phyloP scores from a whole-genome alignment of 1,140 invertebrate species.

The Lysiphlebus fabarum region DNA sequence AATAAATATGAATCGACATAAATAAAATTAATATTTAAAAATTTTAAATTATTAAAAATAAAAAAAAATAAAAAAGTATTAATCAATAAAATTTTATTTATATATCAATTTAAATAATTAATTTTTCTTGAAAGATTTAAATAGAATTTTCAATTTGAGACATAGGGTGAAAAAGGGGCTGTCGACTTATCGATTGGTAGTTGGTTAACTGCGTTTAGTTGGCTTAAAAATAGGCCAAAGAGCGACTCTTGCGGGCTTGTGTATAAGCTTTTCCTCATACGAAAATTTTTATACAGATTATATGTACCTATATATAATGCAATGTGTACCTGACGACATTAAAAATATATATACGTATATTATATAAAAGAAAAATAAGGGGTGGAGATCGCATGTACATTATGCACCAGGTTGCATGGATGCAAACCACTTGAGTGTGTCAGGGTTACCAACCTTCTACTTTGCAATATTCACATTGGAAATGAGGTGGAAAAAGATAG shows the following conservation, averaged over 20 bases:
- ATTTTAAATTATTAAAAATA: background rate
- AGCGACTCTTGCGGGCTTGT: slow-evolving; percentile 25
- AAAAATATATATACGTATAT: no score
- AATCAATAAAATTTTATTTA: no score
- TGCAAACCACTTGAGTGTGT: slow-evolving; percentile 44
- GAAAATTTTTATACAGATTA: slow-evolving; percentile 11
- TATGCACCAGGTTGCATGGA: slow-evolving; percentile 36
- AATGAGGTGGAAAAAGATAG: background rate
- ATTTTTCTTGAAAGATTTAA: no score
- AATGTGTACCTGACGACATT: background rate
- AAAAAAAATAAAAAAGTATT: no score
- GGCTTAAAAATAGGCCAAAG: slow-evolving; percentile 42
- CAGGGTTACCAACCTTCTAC: slow-evolving; percentile 43
- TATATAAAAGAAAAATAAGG: slow-evolving; percentile 3
- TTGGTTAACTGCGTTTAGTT: slow-evolving; percentile 37
- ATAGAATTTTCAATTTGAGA: background rate
- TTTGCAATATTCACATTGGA: background rate
- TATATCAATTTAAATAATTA: no score
- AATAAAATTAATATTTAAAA: background rate
- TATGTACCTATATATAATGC: background rate
- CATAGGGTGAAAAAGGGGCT: background rate
- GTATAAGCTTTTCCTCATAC: slow-evolving; percentile 21
- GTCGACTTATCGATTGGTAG: slow-evolving; percentile 38
- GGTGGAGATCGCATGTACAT: slow-evolving; percentile 44
- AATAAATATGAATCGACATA: background rate